Evolutionary conservation across 2,797 vertebrate species (phyloP).

Genomic region (Heterohyrax brucei): DNA sequence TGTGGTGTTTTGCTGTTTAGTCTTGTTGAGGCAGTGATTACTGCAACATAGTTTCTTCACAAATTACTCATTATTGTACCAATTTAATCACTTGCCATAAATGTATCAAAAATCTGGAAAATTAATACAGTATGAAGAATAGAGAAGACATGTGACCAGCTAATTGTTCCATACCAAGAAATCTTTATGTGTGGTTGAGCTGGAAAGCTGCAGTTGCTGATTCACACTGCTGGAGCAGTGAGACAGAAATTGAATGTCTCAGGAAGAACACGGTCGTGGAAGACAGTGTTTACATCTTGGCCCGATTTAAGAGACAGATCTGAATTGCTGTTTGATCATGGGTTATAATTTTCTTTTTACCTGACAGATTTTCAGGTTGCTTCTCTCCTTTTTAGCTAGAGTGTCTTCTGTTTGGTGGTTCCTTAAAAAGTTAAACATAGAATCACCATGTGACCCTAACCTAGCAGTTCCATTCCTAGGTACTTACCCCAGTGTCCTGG

Average conservation of each 20-base stretch:
- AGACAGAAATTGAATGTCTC: background rate
- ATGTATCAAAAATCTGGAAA: slow-evolving; percentile 63
- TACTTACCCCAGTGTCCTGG: too few relatives aligned
- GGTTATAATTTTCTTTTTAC: background rate
- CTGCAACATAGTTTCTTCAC: slow-evolving; percentile 46
- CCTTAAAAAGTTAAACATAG: background rate
- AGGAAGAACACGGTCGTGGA: background rate
- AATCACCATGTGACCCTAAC: too few relatives aligned
- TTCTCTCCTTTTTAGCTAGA: slow-evolving; percentile 20
- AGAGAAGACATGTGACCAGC: background rate
- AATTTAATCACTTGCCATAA: slow-evolving; percentile 51
- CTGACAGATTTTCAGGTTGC: background rate
- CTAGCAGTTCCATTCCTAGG: too few relatives aligned
- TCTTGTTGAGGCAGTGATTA: background rate
- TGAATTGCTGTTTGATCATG: slow-evolving; percentile 22
- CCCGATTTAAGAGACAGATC: background rate
- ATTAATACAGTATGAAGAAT: slow-evolving; percentile 8
- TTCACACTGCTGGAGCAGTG: background rate
- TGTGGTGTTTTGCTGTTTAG: background rate
- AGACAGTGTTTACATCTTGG: background rate
- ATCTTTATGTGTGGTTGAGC: background rate
- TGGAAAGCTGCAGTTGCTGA: background rate
- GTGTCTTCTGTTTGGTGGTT: background rate
- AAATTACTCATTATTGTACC: slow-evolving; percentile 1
- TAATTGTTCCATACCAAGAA: background rate